Base-by-base conservation (phyloP, 1,140 invertebrate species). In the Nylanderia fulva region DNA sequence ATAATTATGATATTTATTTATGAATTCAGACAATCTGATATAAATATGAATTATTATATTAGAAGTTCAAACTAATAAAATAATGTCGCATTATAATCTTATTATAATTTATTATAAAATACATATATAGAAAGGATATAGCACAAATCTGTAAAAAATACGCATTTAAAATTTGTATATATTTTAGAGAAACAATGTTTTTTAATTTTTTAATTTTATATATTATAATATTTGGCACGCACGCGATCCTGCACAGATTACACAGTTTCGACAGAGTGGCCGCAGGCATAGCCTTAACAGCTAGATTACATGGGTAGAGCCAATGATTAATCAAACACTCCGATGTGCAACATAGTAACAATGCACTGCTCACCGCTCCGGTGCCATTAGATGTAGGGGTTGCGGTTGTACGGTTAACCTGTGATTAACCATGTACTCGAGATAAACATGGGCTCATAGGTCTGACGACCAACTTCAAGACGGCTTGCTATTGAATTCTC, bases 251-350 rank as follows among this genome's bases (percentile, higher is more conserved):
- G 64, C 27, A 52, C 24, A n/a, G 24, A 82, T 82, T 56, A 36
- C 45, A 21, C 36, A 13, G 52, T 2, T 58, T 45, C 66, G 72
- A 11, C 48, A 24, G 48, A 60, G 21, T 61, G 54, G 71, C 74
- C 75, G 75, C 79, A 84, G 76, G 86, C 60, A 24, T 68, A 84
- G 77, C 74, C 89, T 91, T 91, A 91, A 90, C 90, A 91, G 85
- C 88, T 86, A 84, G 86, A 92, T 92, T 91, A 91, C 85, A 86
- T 48, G 58, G 72, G 74, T 86, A 85, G 87, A 92, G 76, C 91
- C 90, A 89, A 91, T 91, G 91, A 92, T 92, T 92, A 92, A 92
- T 92, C 90, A 92, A 92, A 92, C 85, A 90, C 88, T 85, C 86
- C 79, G 84, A 85, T 74, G 86, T 90, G 88, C 79, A 75, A 75